These are phyloP conservation scores for Calephelis perditalis DNA, from an alignment of 2,888 invertebrate species.

Conservation along the genomic window DNA sequence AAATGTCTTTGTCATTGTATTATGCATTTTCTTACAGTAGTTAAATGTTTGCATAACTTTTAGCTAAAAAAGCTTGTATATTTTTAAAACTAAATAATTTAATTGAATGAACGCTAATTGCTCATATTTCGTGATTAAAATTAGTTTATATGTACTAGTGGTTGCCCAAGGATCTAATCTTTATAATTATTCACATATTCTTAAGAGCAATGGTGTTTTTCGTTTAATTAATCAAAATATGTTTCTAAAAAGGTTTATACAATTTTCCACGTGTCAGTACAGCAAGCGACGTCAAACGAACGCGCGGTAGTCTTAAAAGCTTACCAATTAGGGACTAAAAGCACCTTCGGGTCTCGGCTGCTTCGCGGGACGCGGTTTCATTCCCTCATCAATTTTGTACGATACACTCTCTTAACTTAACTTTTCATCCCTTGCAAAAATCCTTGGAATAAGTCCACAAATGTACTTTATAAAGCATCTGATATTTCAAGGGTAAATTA, in stretches of 20 bases:
- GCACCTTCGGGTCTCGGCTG: conserved; percentile 67
- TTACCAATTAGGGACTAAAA: conserved; percentile 77
- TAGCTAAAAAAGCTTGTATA: no score
- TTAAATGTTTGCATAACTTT: no score
- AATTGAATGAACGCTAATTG: no score
- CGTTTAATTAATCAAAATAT: conserved; percentile 9
- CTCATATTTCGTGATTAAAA: no score
- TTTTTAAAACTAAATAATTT: no score
- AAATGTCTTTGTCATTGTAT: no score
- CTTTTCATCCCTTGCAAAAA: conserved; percentile 34
- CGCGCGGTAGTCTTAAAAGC: conserved; percentile 76
- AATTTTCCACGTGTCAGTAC: conserved; percentile 45
- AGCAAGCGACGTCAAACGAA: conserved; percentile 62
- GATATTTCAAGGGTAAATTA: conserved; percentile 9
- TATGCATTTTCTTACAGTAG: no score
- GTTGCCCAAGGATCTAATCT: no score
- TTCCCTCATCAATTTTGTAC: conserved; percentile 75
- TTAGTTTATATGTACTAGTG: no score
- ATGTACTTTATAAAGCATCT: conserved; percentile 11
- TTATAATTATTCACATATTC: no score
- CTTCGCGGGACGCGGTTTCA: conserved; percentile 58
- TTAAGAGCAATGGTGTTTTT: conserved; percentile 11
- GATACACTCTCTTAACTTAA: conserved; percentile 57
- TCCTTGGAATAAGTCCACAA: conserved; percentile 16
- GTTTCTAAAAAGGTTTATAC: conserved; percentile 2